Percentiles rank a stretch among this genome's conserved stretches.
These are phyloP conservation scores for Enchytraeus crypticus DNA, from an alignment of 2,888 invertebrate genomes.

Conservation along the genomic window DNA sequence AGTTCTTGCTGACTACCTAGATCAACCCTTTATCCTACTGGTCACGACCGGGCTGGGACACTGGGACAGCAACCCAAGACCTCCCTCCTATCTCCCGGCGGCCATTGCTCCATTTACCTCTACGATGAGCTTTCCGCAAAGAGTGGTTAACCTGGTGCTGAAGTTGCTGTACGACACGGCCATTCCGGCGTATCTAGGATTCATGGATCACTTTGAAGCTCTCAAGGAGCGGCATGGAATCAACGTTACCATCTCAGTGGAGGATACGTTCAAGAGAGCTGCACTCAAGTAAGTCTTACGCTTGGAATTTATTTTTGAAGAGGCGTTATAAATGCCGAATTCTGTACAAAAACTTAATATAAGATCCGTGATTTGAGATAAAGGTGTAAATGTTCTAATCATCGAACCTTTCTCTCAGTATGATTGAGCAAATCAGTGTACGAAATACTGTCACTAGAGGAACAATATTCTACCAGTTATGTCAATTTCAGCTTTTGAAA, in stretches of 20 bases:
- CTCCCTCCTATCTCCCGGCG: conserved; percentile 25
- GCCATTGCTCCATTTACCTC: conserved; percentile 22
- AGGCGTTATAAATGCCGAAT: too few species aligned
- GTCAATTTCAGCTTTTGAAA: too few species aligned
- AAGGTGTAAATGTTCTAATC: too few species aligned
- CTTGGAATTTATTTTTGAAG: too few species aligned
- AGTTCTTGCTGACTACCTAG: conserved; percentile 25
- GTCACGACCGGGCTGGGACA: conserved; percentile 24
- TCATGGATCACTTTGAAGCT: conserved; percentile 18
- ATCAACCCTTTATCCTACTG: conserved; percentile 22
- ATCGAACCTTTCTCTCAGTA: too few species aligned
- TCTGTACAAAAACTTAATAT: too few species aligned
- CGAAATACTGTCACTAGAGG: too few species aligned
- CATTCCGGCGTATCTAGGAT: conserved; percentile 21
- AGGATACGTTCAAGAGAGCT: conserved; percentile 20
- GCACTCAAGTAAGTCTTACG: conserved; percentile 13
- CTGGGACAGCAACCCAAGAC: conserved; percentile 25
- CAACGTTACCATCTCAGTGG: conserved; percentile 18
- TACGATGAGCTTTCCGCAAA: conserved; percentile 21
- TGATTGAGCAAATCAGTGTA: too few species aligned
- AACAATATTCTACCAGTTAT: too few species aligned
- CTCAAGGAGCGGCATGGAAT: conserved; percentile 19
- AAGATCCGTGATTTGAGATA: too few species aligned
- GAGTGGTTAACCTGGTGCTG: conserved; percentile 20
- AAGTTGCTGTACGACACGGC: conserved; percentile 21